Percentiles rank a stretch among this genome's conserved stretches.
Evolutionary conservation across 2,888 invertebrate genomes (phyloP).

Genomic region (Crocallis elinguaria): DNA sequence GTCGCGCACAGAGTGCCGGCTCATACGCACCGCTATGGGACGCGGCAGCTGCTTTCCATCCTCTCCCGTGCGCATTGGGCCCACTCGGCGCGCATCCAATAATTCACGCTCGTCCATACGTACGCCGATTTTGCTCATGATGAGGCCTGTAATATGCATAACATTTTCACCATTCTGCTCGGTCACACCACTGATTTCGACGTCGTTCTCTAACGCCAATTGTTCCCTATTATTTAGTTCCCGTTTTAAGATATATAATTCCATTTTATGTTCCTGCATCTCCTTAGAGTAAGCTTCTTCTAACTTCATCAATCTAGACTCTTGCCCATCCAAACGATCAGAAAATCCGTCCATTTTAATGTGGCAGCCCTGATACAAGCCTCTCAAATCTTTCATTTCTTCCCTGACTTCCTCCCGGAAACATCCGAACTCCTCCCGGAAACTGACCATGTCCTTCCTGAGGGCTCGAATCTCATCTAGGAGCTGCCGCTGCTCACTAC

Average conservation of each 20-base stretch:
- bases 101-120: neutral
- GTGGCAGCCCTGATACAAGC: neutral
- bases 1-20: neutral
- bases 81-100: neutral
- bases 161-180: neutral
- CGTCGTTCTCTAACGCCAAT: neutral
- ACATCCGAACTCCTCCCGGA: too few relatives aligned
- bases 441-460: neutral
- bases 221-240: too few relatives aligned
- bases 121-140: too few relatives aligned
- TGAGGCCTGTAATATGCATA: neutral
- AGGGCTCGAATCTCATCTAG: neutral
- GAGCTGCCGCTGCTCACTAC: neutral
- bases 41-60: neutral
- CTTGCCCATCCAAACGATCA: neutral
- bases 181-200: neutral
- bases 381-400: too few relatives aligned
- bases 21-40: neutral
- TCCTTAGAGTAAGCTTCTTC: neutral
- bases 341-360: neutral
- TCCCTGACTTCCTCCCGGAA: too few relatives aligned
- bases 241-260: neutral
- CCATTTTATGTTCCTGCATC: neutral
- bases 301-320: neutral
- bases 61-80: neutral